Evolutionary conservation across 1,140 invertebrate genomes (phyloP), one percentile per base, ranked within the genome.

Genomic region (Zeugodacus cucurbitae): DNA sequence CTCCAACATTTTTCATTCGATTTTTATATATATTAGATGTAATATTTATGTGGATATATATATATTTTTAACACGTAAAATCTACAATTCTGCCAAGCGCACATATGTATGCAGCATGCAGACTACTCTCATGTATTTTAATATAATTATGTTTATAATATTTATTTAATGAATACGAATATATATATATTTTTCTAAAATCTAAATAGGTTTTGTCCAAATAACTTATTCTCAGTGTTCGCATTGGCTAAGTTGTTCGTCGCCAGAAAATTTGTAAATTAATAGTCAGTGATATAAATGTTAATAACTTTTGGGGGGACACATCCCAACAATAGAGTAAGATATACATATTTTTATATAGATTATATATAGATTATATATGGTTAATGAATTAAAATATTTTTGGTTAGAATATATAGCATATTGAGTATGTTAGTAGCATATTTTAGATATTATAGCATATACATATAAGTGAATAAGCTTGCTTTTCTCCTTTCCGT

Each of bases 31-130:
- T 41, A 26, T 82, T 82, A 54, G 22, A 29, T 82, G 48, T 29
- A 14, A 37, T 86, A n/a, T 32, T 64, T 20, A 37, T 86, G 37
- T 64, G 87, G 29, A 78, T 22, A 32, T n/a, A 32, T 32, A 86
- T 70, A 70, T 85, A n/a, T n/a, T 26, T 74, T 37, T 74, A 88
- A 37, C 54, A 54, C 10, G 37, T 54, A 57, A 41, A 26, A 44
- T 57, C 67, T 22, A 64, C 17, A 26, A 64, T 4, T n/a, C 26
- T 70, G 14, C 26, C 57, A 29, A 78, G 29, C 8, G 88, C 58
- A 70, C 41, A 29, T 70, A 86, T 82, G 34, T 48, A 48, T 48
- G 74, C 74, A 82, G 74, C 41, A 82, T 82, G 74, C 74, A 54
- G 74, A 82, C 74, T 82, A 48, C 29, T 82, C 34, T 34, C 8